Conservation (phyloP, 1,140 invertebrate species). For the Pararge aegeria region DNA sequence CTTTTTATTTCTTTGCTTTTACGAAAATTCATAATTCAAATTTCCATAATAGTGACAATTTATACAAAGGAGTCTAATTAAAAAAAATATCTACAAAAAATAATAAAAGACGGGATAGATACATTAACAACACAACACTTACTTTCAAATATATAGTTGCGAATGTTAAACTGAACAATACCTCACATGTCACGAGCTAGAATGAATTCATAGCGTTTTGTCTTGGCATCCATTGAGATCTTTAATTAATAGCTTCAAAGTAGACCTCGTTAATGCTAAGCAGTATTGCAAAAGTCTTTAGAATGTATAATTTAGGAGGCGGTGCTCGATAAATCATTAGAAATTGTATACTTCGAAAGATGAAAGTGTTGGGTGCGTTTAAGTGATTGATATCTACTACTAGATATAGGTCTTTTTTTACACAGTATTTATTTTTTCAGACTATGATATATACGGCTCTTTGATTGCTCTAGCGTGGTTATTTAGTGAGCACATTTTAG, state of each 20-base stretch:
- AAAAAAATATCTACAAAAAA: too few relatives aligned
- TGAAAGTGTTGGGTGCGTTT: neutral
- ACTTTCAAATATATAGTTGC: neutral
- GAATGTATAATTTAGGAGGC: constrained; percentile 19
- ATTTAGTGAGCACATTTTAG: too few relatives aligned
- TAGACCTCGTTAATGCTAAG: constrained; percentile 9
- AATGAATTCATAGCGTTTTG: constrained; percentile 31
- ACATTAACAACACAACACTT: neutral
- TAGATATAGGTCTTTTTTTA: too few relatives aligned
- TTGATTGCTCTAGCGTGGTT: too few relatives aligned
- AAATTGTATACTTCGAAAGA: constrained; percentile 7
- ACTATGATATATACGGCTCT: too few relatives aligned
- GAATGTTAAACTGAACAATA: constrained; percentile 41
- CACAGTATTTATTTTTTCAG: too few relatives aligned
- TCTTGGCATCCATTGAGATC: constrained; percentile 29
- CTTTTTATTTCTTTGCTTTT: too few relatives aligned
- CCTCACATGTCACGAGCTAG: constrained; percentile 27
- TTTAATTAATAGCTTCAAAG: constrained; percentile 37
- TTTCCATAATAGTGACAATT: too few relatives aligned
- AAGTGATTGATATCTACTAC: too few relatives aligned
- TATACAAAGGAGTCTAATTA: too few relatives aligned
- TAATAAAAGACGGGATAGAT: neutral
- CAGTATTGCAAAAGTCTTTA: constrained; percentile 25
- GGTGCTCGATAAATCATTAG: constrained; percentile 22
- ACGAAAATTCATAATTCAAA: too few relatives aligned